A percentile compares a stretch with the other conserved stretches of the same genome.
Conservation (phyloP, 2,888 invertebrate genomes). For the Catocala nupta region DNA sequence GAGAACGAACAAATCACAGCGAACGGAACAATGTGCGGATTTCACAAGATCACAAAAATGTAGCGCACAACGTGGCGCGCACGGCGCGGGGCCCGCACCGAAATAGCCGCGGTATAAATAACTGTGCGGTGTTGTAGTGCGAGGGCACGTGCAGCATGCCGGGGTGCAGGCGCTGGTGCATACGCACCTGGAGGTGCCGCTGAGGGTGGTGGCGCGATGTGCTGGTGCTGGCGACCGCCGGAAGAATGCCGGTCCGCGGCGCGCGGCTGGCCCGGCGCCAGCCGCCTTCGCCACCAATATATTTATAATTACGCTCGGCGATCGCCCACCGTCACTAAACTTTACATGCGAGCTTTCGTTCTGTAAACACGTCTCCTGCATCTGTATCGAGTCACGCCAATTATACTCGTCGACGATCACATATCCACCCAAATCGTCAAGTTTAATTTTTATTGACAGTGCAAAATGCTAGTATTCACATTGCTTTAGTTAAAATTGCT, state of each 20-base stretch:
- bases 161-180: constrained; percentile 6
- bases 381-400: neutral
- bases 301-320: constrained; percentile 53
- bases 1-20: neutral
- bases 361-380: constrained; percentile 35
- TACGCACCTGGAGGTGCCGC: constrained; percentile 27
- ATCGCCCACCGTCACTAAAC: constrained; percentile 29
- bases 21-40: constrained; percentile 10
- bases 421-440: neutral
- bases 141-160: neutral
- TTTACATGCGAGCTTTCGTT: constrained; percentile 31
- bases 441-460: constrained; percentile 3
- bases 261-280: constrained; percentile 56
- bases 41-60: constrained; percentile 23
- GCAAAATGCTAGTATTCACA: too few species aligned
- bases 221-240: constrained; percentile 35
- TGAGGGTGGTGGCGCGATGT: constrained; percentile 41
- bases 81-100: constrained; percentile 23
- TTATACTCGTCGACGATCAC: neutral
- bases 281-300: constrained; percentile 37
- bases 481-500: neutral
- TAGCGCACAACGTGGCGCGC: constrained; percentile 32
- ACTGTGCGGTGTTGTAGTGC: constrained; percentile 4
- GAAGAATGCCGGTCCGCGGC: constrained; percentile 45
- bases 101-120: constrained; percentile 50